Evolutionary conservation across 1,140 invertebrate species (phyloP).

Genomic region (Chironomus tepperi): DNA sequence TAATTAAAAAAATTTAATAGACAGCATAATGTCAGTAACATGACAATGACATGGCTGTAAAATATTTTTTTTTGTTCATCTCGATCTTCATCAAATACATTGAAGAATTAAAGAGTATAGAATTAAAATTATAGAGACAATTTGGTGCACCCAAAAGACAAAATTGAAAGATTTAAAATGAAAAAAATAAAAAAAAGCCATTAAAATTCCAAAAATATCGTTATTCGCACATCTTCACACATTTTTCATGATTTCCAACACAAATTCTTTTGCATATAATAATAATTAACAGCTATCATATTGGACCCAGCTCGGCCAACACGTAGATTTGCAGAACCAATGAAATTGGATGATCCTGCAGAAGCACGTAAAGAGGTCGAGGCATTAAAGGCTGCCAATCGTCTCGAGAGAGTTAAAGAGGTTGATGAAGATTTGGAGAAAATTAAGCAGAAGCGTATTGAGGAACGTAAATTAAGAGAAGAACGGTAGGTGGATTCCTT

Average conservation of each 20-base stretch:
- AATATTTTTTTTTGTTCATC: conserved; percentile 28
- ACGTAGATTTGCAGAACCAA: conserved; percentile 50
- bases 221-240: not conserved
- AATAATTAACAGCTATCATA: not conserved
- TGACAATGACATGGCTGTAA: too few species aligned
- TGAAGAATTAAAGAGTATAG: too few species aligned
- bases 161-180: too few species aligned
- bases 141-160: too few species aligned
- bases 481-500: conserved; percentile 44
- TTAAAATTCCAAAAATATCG: not conserved
- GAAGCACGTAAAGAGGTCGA: conserved; percentile 44
- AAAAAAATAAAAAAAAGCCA: too few species aligned
- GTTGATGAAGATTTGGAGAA: conserved; percentile 47
- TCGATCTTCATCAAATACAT: too few species aligned
- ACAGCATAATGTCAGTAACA: too few species aligned
- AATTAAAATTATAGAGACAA: conserved; percentile 33
- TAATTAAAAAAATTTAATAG: conserved; percentile 31
- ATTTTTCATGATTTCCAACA: conserved; percentile 5
- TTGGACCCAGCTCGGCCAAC: conserved; percentile 52
- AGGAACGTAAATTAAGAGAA: conserved; percentile 50
- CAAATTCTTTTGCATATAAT: conserved; percentile 14
- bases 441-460: conserved; percentile 48
- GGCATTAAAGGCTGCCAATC: conserved; percentile 44
- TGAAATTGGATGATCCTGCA: conserved; percentile 45
- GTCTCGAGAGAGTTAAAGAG: conserved; percentile 43